A percentile compares a stretch with the other conserved stretches of the same genome.
Evolutionary conservation across 1,140 invertebrate genomes (phyloP).

Genomic region (Tetramorium alpestre): DNA sequence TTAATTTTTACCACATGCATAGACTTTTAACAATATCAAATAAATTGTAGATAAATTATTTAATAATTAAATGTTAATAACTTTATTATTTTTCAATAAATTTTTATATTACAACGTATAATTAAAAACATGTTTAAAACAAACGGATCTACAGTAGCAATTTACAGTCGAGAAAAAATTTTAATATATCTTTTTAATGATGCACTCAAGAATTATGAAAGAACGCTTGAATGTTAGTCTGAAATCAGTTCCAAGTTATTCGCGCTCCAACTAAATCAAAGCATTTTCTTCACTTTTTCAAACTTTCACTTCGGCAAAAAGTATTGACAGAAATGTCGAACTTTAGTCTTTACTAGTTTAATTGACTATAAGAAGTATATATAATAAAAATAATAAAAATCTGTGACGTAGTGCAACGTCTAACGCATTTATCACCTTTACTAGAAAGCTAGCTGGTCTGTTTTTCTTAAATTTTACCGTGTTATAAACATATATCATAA

Average conservation of each 20-base stretch:
- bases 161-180: not conserved
- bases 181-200: constrained; percentile 37
- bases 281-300: constrained; percentile 49
- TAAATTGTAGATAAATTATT: not conserved
- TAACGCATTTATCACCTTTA: constrained; percentile 25
- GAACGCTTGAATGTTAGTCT: constrained; percentile 16
- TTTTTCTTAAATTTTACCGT: not conserved
- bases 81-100: not conserved
- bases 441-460: not conserved
- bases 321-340: constrained; percentile 55
- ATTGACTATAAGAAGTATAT: constrained; percentile 40
- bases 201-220: constrained; percentile 22
- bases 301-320: constrained; percentile 51
- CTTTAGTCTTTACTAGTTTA: constrained; percentile 44
- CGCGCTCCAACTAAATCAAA: constrained; percentile 47
- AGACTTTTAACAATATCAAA: too few species aligned
- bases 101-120: not conserved
- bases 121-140: constrained; percentile 9
- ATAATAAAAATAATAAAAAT: constrained; percentile 38
- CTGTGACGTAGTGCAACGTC: not conserved
- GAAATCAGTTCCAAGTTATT: constrained; percentile 52
- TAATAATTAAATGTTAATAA: not conserved
- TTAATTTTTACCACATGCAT: too few species aligned
- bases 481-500: not conserved
- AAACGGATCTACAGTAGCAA: not conserved